Percentiles rank a stretch among this genome's conserved stretches.
Evolutionary conservation across 2,888 invertebrate genomes (phyloP).

Genomic region (Chloroclystis v-ata): DNA sequence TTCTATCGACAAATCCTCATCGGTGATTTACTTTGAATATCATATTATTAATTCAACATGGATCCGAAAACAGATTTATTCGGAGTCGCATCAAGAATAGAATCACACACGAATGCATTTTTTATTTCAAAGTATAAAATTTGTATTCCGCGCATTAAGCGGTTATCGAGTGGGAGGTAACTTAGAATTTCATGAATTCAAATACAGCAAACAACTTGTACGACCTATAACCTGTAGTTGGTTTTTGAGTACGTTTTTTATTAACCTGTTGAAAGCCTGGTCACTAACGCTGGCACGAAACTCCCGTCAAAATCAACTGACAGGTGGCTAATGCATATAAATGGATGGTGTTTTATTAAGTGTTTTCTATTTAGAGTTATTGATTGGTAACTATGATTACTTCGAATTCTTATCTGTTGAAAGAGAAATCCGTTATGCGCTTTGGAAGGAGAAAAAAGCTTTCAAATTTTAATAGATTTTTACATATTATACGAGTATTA

Average conservation of each 20-base stretch:
- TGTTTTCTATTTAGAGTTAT: conserved; percentile 19
- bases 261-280: conserved; percentile 51
- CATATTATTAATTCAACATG: conserved; percentile 36
- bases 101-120: conserved; percentile 63
- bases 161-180: conserved; percentile 70
- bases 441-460: conserved; percentile 16
- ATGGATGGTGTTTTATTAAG: conserved; percentile 34
- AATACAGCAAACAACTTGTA: conserved; percentile 26
- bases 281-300: conserved; percentile 11
- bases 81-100: conserved; percentile 53
- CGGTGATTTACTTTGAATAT: not conserved
- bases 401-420: not conserved
- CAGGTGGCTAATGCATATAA: conserved; percentile 60
- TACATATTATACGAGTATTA: not conserved
- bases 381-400: conserved; percentile 17
- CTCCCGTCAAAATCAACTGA: conserved; percentile 44
- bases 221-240: conserved; percentile 13
- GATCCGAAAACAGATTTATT: conserved; percentile 47
- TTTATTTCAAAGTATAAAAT: conserved; percentile 47
- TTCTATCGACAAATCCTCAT: not conserved
- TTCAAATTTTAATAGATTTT: conserved; percentile 9
- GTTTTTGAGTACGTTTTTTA: conserved; percentile 29
- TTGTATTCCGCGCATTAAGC: conserved; percentile 65
- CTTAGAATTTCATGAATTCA: conserved; percentile 60
- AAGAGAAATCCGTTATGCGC: conserved; percentile 22